Percentiles rank a stretch among this genome's conserved stretches.
phyloP scores from a whole-genome alignment of 1,140 invertebrate species.

The Harpegnathos saltator region DNA sequence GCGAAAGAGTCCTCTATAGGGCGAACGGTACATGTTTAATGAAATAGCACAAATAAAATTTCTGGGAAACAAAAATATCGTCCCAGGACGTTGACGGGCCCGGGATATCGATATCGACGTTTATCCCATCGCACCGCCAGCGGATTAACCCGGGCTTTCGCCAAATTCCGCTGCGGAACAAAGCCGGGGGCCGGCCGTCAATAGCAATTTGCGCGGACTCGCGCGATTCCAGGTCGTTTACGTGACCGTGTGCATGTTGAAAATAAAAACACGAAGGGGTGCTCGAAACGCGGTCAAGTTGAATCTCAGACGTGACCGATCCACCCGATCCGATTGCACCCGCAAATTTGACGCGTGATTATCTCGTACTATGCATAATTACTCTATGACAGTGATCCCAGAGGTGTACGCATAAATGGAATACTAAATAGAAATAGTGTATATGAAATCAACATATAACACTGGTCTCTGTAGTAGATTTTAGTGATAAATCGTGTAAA shows the following conservation, averaged over 20 bases:
- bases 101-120: not conserved
- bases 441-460: not conserved
- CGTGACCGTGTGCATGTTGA: no score
- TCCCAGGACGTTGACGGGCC: not conserved
- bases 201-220: conserved; percentile 29
- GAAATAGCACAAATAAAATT: conserved; percentile 48
- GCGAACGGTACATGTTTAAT: conserved; percentile 26
- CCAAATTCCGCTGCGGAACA: not conserved
- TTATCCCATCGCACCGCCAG: not conserved
- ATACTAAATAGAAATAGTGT: not conserved
- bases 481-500: conserved; percentile 1
- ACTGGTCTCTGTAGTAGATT: not conserved
- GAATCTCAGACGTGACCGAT: conserved; percentile 14
- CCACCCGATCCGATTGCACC: no score
- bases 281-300: not conserved
- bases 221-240: not conserved
- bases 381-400: no score
- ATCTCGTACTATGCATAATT: no score
- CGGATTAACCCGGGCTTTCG: not conserved
- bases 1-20: not conserved
- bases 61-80: conserved; percentile 23
- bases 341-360: not conserved
- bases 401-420: no score
- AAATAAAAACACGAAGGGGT: not conserved
- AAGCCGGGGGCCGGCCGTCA: conserved; percentile 5